Base-by-base conservation (phyloP, 2,113 vertebrate genomes). In the Pristiophorus japonicus region DNA sequence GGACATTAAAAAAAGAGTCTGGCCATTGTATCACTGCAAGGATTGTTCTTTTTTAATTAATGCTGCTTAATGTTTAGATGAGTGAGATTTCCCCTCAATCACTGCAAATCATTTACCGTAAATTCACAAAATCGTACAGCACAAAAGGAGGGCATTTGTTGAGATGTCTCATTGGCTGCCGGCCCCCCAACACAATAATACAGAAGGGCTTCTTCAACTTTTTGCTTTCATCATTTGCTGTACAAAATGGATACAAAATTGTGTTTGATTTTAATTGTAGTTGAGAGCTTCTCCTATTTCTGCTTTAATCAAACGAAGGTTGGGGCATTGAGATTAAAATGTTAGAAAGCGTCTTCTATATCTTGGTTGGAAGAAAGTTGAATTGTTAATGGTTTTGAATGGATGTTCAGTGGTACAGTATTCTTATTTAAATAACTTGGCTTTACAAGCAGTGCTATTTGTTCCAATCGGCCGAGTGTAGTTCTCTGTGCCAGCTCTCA, bases 291-390 rank as follows among this genome's bases (percentile, higher is more conserved):
- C 12, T 94, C 92, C 12, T 70, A 67, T 66, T 63, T 92, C 24
- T 94, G 42, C 42, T 94, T 94, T 51, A 94, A 70, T 94, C 27
- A 67, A 42, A 94, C 24, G 66, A 45, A 1, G 42, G 27, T 14
- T 51, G 27, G 63, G 51, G 22, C 10, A 27, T 47, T 11, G 51
- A 59, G 22, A 51, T 55, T 24, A 20, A 90, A 90, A 59, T 92
- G 62, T 45, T 66, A 45, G 91, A 90, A 27, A 94, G 66, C 18
- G 27, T 42, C 45, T 63, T 92, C 27, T 47, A 34, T 12, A 45
- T 94, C 66, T 70, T 94, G n/a, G 70, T 94, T 42, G 91, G 62
- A 94, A 66, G 62, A 65, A 94, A 94, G 62, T 94, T 66, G n/a
- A 47, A 70, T 94, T 94, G 66, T 45, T 67, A 70, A 30, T 70